A percentile compares a stretch with the other conserved stretches of the same genome.
Conservation (phyloP, 2,113 vertebrate genomes). For the Xenopus borealis region DNA sequence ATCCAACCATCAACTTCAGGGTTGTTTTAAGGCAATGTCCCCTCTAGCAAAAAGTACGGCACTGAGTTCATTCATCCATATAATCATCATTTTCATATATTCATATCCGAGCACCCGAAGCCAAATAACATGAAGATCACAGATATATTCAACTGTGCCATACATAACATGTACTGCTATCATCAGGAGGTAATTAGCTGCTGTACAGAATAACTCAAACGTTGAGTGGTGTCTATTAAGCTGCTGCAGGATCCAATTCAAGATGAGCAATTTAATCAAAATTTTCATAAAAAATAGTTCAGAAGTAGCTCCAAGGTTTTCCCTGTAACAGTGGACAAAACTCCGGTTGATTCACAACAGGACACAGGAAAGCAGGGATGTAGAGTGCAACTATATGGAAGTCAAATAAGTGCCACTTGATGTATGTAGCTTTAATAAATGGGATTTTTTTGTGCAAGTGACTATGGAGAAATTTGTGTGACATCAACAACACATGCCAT, state of each 20-base stretch:
- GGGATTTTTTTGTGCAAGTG: no score
- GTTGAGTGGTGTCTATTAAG: background rate
- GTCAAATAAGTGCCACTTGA: no score
- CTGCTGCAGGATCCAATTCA: background rate
- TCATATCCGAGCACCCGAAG: background rate
- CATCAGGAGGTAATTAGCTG: background rate
- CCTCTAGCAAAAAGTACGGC: conserved; percentile 5
- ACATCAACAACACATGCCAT: no score
- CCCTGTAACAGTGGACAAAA: no score
- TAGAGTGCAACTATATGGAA: no score
- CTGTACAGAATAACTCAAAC: background rate
- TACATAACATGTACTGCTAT: background rate
- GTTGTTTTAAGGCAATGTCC: background rate
- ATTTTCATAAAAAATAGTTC: background rate
- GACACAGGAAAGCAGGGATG: no score
- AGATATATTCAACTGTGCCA: background rate
- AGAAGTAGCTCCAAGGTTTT: no score
- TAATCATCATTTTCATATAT: conserved; percentile 14
- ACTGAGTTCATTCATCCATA: conserved; percentile 13
- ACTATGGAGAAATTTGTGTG: no score
- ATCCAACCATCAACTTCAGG: background rate
- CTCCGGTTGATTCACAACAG: no score
- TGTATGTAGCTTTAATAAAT: no score
- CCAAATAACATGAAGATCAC: no score
- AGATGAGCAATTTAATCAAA: background rate